Evolutionary conservation across 2,888 invertebrate genomes (phyloP), one percentile per base, ranked within the genome.

Genomic region (Argynnis bischoffii): DNA sequence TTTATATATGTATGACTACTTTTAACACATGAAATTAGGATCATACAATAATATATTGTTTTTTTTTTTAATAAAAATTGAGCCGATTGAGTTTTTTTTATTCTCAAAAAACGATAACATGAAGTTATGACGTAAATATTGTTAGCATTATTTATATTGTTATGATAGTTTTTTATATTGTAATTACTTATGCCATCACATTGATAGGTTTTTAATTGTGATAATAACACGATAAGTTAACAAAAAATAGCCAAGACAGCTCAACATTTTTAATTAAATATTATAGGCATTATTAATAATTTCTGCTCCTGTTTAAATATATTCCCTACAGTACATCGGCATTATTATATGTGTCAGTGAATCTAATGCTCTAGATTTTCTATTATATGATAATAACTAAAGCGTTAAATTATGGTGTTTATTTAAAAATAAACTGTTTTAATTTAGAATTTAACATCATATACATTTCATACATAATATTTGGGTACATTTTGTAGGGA

Each of bases 331-430:
- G 60, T 41, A 50, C 35, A 59, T 61, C 35, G 50, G 53, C 66
- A 53, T 60, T 41, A 48, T 48, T 66, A 50, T 18, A 31, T 48
- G 55, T 66, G 66, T 55, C 66, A 66, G 53, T 66, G 66, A 41
- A 61, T 61, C 14, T 60, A 66, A 61, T 55, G 66, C 55, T 55
- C 66, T 41, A 66, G 66, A 60, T 60, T 35, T 47, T 59, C 31
- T 65, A 55, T 16, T 47, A 66, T 48, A 60, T 50, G 41, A 55
- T 61, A 61, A 66, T 55, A 61, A 55, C 13, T 48, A 50, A 57
- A 50, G 51, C 61, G 53, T 53, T 18, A 53, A 53, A 6, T 35
- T 18, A 50, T 51, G 6, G 16, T 51, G 15, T 61, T 18, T 50
- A 61, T 51, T 51, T 61, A 51, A 53, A 41, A 35, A 31, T 35